Conservation (phyloP, 2,888 invertebrate genomes). For the Tipula confusa region DNA sequence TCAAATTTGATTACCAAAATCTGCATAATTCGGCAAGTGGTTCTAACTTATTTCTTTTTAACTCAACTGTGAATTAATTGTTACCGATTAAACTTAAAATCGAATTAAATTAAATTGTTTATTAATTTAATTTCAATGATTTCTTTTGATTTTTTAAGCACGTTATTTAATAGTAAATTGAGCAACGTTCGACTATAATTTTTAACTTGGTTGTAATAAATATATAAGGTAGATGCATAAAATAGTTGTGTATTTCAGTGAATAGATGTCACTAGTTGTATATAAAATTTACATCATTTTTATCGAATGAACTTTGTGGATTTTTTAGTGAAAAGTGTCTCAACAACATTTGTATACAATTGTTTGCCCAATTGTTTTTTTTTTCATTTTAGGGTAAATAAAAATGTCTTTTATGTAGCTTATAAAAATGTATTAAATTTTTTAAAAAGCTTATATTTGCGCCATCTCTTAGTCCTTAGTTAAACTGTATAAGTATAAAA, state of each 20-base stretch:
- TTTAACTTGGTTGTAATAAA: too few species aligned
- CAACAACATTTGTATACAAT: too few species aligned
- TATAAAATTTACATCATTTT: too few species aligned
- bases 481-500: not conserved
- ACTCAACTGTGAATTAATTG: not conserved
- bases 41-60: not conserved
- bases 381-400: too few species aligned
- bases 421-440: not conserved
- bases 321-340: too few species aligned
- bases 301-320: too few species aligned
- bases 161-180: too few species aligned
- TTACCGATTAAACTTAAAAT: not conserved
- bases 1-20: not conserved
- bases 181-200: too few species aligned
- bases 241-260: too few species aligned
- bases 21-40: not conserved
- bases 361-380: too few species aligned
- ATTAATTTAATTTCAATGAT: not conserved
- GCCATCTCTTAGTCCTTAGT: not conserved
- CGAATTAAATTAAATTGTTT: not conserved
- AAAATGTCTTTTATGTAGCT: not conserved
- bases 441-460: not conserved
- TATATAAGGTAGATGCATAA: too few species aligned
- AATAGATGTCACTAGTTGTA: too few species aligned
- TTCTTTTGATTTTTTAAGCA: not conserved